phyloP scores from a whole-genome alignment of 1,140 invertebrate genomes.

The Bathynomus jamesi region DNA sequence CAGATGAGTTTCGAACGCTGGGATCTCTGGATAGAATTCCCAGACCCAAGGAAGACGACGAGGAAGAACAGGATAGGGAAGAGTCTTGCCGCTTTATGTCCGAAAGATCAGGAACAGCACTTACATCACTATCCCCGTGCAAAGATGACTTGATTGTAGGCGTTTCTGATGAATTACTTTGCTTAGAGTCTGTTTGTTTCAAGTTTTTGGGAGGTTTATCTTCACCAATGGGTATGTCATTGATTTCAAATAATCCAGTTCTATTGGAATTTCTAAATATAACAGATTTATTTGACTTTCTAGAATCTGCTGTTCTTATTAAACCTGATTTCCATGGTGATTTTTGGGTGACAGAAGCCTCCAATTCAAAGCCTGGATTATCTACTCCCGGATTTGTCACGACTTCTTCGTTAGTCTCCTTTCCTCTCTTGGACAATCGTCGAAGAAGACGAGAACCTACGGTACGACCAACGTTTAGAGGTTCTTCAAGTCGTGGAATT shows the following conservation, averaged over 20 bases:
- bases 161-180: constrained; percentile 27
- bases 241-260: background rate
- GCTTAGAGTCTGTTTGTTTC: constrained; percentile 31
- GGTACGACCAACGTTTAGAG: constrained; percentile 49
- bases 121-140: constrained; percentile 30
- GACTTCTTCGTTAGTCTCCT: constrained; percentile 31
- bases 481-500: constrained; percentile 53
- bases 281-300: constrained; percentile 39
- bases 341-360: constrained; percentile 47
- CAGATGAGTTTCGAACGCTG: constrained; percentile 20
- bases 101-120: constrained; percentile 3
- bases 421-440: constrained; percentile 50
- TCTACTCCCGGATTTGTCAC: constrained; percentile 44
- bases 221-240: background rate
- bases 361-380: constrained; percentile 52
- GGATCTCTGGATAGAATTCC: constrained; percentile 25
- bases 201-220: constrained; percentile 20
- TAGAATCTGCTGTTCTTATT: constrained; percentile 37
- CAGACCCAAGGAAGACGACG: constrained; percentile 27
- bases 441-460: constrained; percentile 44
- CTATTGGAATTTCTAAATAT: constrained; percentile 27
- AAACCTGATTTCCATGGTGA: constrained; percentile 47
- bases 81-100: constrained; percentile 26
- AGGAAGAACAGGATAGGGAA: constrained; percentile 27
- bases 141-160: constrained; percentile 25